These are phyloP conservation scores for Lycaena phlaeas DNA, from an alignment of 2,888 invertebrate genomes.

Conservation along the genomic window DNA sequence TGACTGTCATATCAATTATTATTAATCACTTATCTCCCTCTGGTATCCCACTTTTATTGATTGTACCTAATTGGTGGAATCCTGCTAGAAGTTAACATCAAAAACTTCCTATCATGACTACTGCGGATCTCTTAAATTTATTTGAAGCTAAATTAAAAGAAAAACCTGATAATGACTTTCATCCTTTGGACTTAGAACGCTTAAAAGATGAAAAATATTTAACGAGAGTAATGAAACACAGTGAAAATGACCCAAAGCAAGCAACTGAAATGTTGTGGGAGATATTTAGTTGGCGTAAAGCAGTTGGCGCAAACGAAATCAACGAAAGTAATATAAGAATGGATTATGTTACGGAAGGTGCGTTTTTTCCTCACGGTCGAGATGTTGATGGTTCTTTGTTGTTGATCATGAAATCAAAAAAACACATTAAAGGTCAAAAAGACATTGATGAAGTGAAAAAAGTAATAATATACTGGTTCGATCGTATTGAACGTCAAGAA, in stretches of 20 bases:
- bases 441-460: constrained; percentile 84
- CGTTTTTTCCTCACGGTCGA: constrained; percentile 81
- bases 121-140: constrained; percentile 25
- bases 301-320: constrained; percentile 81
- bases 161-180: constrained; percentile 33
- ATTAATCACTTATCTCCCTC: neutral
- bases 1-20: no score
- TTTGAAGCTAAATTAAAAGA: constrained; percentile 28
- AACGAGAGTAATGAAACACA: constrained; percentile 78
- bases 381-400: constrained; percentile 86
- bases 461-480: constrained; percentile 90
- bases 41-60: neutral
- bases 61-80: neutral
- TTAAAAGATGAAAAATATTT: constrained; percentile 80
- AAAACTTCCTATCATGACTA: constrained; percentile 19
- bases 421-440: constrained; percentile 84
- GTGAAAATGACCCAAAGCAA: constrained; percentile 75
- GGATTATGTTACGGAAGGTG: constrained; percentile 80
- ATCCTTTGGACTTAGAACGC: constrained; percentile 78
- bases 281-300: constrained; percentile 83
- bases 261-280: constrained; percentile 82
- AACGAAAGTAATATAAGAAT: constrained; percentile 76
- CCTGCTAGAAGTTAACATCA: constrained; percentile 5
- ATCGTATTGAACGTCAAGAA: constrained; percentile 82
- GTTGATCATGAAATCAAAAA: constrained; percentile 85